A percentile compares a stretch with the other conserved stretches of the same genome.
phyloP scores from a whole-genome alignment of 2,797 vertebrate species.

The Mycteria americana region DNA sequence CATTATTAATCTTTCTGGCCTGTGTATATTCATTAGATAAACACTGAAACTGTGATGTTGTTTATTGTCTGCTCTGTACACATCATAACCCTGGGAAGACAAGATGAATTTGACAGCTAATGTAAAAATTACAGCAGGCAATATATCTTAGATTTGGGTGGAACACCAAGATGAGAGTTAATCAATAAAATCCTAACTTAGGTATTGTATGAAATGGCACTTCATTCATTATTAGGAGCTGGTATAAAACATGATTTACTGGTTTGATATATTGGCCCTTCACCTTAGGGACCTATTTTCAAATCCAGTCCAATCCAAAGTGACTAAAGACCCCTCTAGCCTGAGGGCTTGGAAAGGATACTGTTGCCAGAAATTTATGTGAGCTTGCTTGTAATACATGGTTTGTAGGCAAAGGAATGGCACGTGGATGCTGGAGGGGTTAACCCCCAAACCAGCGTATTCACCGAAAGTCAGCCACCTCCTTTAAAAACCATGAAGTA shows the following conservation, averaged over 20 bases:
- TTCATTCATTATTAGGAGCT: constrained; percentile 89
- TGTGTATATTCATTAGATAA: constrained; percentile 72
- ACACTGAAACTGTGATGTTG: constrained; percentile 66
- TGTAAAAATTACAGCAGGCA: constrained; percentile 94
- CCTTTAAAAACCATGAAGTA: background rate
- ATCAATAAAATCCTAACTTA: constrained; percentile 94
- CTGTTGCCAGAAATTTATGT: constrained; percentile 25
- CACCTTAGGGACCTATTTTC: constrained; percentile 71
- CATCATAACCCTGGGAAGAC: constrained; percentile 84
- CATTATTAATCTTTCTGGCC: constrained; percentile 62
- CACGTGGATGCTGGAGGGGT: background rate
- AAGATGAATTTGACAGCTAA: constrained; percentile 96
- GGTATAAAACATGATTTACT: constrained; percentile 73
- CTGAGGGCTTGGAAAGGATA: constrained; percentile 39
- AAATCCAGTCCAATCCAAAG: constrained; percentile 71
- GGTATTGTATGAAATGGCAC: constrained; percentile 94
- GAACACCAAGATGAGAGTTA: constrained; percentile 93
- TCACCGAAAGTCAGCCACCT: background rate
- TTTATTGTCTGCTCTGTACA: constrained; percentile 83
- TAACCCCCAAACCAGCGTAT: background rate
- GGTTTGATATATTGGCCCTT: constrained; percentile 72
- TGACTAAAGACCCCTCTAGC: constrained; percentile 63
- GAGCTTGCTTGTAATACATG: background rate
- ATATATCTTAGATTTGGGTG: constrained; percentile 91
- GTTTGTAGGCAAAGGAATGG: background rate